Percentiles rank a stretch among this genome's conserved stretches.
These are phyloP conservation scores for Acrossocheilus fasciatus DNA, from an alignment of 2,797 vertebrate species.

Conservation along the genomic window DNA sequence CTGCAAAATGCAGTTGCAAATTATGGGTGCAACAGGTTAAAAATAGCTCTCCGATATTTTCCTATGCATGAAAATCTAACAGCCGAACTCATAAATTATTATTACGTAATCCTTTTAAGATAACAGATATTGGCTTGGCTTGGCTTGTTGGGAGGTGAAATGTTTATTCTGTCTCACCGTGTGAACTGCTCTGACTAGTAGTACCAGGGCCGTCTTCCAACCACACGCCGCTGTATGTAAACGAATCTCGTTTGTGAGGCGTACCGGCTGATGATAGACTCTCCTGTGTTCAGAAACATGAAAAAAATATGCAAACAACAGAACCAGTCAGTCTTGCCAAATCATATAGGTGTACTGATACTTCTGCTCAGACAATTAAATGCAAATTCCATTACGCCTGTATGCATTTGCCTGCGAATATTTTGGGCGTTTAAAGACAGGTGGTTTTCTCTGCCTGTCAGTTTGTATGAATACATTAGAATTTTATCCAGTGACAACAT, in stretches of 20 bases:
- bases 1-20: neutral
- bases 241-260: constrained; percentile 87
- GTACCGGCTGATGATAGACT: constrained; percentile 87
- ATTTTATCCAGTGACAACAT: neutral
- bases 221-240: constrained; percentile 85
- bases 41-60: neutral
- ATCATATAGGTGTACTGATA: neutral
- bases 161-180: constrained; percentile 75
- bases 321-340: neutral
- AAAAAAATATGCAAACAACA: constrained; percentile 2
- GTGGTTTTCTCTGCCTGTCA: neutral
- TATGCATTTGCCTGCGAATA: neutral
- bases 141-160: neutral
- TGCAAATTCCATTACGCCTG: neutral
- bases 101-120: neutral
- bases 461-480: neutral
- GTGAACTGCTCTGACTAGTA: constrained; percentile 77
- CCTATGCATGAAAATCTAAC: neutral
- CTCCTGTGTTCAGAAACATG: constrained; percentile 77
- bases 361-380: neutral
- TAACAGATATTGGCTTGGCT: neutral
- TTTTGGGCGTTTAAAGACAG: neutral
- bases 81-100: neutral
- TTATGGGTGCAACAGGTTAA: neutral
- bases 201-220: constrained; percentile 87